Conservation (phyloP, 30 jellyfish, hydroid and myxozoan genomes). For the Catostylus mosaicus region DNA sequence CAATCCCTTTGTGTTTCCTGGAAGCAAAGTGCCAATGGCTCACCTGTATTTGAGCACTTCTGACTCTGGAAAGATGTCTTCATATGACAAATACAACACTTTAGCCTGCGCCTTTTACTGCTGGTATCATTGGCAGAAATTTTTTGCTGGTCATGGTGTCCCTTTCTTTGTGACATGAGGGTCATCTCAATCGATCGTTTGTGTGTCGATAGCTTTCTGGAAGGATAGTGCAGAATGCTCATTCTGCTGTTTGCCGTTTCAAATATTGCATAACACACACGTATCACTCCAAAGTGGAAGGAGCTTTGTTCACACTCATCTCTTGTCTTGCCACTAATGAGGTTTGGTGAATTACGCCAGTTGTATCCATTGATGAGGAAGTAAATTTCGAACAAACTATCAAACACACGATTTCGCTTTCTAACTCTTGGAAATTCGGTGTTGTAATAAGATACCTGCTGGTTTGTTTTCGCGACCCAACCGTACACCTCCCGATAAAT, state of each 20-base stretch:
- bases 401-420: conserved; percentile 7
- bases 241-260: not conserved
- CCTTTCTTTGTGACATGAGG: not conserved
- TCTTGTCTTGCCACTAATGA: not conserved
- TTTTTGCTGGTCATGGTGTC: conserved; percentile 18
- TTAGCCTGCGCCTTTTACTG: no score
- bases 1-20: no score
- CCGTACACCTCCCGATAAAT: conserved; percentile 20
- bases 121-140: no score
- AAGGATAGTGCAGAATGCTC: not conserved
- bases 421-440: not conserved
- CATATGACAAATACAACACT: no score
- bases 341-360: not conserved
- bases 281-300: conserved; percentile 2
- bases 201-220: not conserved
- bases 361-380: conserved; percentile 1
- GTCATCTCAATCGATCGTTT: not conserved
- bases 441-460: no score
- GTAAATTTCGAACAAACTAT: not conserved
- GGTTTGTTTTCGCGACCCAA: conserved; percentile 20
- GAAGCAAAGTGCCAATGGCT: no score
- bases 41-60: no score
- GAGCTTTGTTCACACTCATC: not conserved
- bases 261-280: conserved; percentile 5
- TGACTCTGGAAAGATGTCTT: no score